Evolutionary conservation across 2,113 vertebrate species (phyloP).

Genomic region (Riparia riparia): DNA sequence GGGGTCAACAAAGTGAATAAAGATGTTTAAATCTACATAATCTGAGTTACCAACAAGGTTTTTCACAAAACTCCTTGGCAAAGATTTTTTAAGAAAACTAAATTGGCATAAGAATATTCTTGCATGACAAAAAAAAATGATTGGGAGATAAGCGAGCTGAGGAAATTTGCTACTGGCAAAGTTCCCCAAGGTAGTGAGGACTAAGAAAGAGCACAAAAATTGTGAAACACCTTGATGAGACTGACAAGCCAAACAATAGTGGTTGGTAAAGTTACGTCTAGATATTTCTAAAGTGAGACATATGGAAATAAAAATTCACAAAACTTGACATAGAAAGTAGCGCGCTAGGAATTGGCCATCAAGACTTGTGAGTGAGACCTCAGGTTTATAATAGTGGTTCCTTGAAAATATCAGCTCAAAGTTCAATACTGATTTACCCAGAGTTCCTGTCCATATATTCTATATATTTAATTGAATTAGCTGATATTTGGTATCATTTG

Average conservation of each 20-base stretch:
- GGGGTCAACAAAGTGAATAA: background rate
- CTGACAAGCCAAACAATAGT: background rate
- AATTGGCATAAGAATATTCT: background rate
- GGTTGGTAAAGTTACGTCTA: background rate
- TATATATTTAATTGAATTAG: background rate
- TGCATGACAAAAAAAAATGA: background rate
- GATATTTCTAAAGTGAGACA: background rate
- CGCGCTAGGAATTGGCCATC: background rate
- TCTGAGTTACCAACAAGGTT: background rate
- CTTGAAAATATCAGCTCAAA: background rate
- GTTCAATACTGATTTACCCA: background rate
- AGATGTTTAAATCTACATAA: background rate
- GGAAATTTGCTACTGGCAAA: background rate
- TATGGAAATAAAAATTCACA: background rate
- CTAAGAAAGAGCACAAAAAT: background rate
- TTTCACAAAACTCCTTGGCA: background rate
- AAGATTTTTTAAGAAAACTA: background rate
- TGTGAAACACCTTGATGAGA: background rate
- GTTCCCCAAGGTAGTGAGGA: background rate
- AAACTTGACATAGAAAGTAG: background rate
- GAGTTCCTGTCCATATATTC: background rate
- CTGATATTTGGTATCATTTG: background rate
- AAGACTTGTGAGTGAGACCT: background rate
- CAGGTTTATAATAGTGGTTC: background rate
- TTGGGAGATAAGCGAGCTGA: background rate